phyloP scores from a whole-genome alignment of 2,888 invertebrate genomes.

The Cataglyphis rosenhaueri region DNA sequence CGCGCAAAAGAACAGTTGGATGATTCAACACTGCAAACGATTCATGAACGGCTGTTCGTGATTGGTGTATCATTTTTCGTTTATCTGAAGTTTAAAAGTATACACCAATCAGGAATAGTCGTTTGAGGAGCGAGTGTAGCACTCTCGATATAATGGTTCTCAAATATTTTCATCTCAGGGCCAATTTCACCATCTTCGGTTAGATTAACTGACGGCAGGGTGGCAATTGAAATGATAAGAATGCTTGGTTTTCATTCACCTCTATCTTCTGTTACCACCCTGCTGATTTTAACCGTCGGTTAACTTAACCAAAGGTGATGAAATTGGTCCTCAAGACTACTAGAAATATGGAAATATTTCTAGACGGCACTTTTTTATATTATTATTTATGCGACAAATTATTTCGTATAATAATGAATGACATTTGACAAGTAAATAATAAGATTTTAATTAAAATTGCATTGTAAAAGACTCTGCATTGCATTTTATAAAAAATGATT shows the following conservation, averaged over 20 bases:
- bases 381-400: background rate
- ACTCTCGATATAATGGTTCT: conserved; percentile 43
- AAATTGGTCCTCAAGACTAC: no score
- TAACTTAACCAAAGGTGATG: no score
- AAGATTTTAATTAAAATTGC: background rate
- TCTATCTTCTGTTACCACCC: no score
- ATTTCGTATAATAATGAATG: background rate
- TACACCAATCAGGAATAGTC: background rate
- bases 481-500: background rate
- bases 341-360: background rate
- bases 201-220: no score
- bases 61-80: background rate
- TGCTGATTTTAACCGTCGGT: no score
- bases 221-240: no score
- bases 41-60: background rate
- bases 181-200: no score
- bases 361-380: background rate
- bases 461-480: background rate
- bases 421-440: background rate
- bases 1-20: conserved; percentile 45
- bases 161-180: conserved; percentile 25
- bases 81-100: background rate
- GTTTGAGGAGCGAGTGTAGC: background rate
- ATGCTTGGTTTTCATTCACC: no score
- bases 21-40: background rate